phyloP scores from a whole-genome alignment of 2,797 vertebrate genomes.

The Poecilia gillii region DNA sequence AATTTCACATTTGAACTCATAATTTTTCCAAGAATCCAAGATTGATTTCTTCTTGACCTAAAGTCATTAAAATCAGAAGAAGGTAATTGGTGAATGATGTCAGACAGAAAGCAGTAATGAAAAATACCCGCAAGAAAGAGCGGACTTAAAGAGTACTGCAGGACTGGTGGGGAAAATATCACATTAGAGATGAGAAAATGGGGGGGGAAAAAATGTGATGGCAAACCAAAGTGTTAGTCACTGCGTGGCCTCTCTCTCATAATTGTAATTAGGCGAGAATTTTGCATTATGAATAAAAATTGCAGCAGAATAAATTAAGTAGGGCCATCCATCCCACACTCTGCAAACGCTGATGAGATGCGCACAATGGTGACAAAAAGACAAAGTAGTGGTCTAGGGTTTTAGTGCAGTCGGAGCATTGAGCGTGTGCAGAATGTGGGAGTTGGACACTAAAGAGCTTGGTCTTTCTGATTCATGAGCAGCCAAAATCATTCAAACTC shows the following conservation, averaged over 20 bases:
- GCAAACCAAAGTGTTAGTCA: constrained; percentile 44
- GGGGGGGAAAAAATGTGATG: not conserved
- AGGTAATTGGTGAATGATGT: not conserved
- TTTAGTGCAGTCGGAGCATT: constrained; percentile 38
- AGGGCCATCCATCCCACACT: constrained; percentile 44
- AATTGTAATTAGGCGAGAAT: constrained; percentile 49
- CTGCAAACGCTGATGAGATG: constrained; percentile 26
- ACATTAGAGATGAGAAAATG: constrained; percentile 18
- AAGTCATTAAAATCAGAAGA: not conserved
- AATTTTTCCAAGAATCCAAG: not conserved
- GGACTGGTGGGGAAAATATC: constrained; percentile 14
- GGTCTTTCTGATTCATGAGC: constrained; percentile 40
- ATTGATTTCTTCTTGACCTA: constrained; percentile 19
- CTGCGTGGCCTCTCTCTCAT: constrained; percentile 21
- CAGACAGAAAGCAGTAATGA: constrained; percentile 14
- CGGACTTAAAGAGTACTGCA: not conserved
- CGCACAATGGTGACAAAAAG: constrained; percentile 35
- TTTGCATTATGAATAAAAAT: constrained; percentile 66
- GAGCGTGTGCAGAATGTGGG: constrained; percentile 38
- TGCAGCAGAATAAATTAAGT: constrained; percentile 56
- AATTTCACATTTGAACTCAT: not conserved
- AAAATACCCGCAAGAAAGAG: constrained; percentile 4
- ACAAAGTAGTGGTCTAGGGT: constrained; percentile 38
- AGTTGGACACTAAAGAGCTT: constrained; percentile 38
- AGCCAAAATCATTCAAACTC: constrained; percentile 19